Evolutionary conservation across 2,113 vertebrate species (phyloP).

Genomic region (Nerophis ophidion): DNA sequence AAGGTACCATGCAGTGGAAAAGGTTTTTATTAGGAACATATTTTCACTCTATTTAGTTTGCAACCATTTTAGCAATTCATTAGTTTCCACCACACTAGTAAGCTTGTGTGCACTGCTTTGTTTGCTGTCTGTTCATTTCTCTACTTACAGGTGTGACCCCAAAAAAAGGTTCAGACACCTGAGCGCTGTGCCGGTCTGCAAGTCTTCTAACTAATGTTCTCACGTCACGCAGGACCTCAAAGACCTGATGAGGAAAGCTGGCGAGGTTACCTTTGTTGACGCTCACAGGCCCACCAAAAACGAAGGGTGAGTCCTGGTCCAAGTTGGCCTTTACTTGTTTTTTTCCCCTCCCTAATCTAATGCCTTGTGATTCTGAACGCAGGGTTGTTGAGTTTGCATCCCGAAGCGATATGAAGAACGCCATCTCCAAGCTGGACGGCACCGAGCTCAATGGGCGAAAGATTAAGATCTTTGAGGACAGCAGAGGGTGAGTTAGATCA

Average conservation of each 20-base stretch:
- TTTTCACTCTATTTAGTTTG: too few relatives aligned
- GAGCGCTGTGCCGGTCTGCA: neutral
- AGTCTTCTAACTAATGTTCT: conserved; percentile 20
- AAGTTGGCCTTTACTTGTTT: fast-evolving
- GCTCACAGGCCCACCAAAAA: conserved; percentile 89
- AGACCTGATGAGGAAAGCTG: conserved; percentile 92
- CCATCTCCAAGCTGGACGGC: conserved; percentile 85
- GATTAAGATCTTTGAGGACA: conserved; percentile 85
- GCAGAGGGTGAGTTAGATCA: conserved; percentile 70
- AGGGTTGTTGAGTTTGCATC: conserved; percentile 92
- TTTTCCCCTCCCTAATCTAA: too few relatives aligned
- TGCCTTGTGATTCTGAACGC: neutral
- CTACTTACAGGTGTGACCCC: conserved; percentile 46
- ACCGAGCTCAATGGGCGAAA: conserved; percentile 87
- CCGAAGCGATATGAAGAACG: conserved; percentile 89
- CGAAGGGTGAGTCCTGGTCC: conserved; percentile 73
- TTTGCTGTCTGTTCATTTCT: conserved; percentile 47
- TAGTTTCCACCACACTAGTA: neutral
- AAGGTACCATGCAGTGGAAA: conserved; percentile 7
- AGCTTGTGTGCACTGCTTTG: conserved; percentile 44
- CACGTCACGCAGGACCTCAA: conserved; percentile 78
- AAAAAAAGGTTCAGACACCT: conserved; percentile 24
- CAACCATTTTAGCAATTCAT: too few relatives aligned
- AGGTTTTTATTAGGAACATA: neutral
- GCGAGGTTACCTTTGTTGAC: conserved; percentile 91